A percentile compares a stretch with the other conserved stretches of the same genome.
These are phyloP conservation scores for Drosophila pseudotalamancana DNA, from an alignment of 2,888 invertebrate species.

Conservation along the genomic window DNA sequence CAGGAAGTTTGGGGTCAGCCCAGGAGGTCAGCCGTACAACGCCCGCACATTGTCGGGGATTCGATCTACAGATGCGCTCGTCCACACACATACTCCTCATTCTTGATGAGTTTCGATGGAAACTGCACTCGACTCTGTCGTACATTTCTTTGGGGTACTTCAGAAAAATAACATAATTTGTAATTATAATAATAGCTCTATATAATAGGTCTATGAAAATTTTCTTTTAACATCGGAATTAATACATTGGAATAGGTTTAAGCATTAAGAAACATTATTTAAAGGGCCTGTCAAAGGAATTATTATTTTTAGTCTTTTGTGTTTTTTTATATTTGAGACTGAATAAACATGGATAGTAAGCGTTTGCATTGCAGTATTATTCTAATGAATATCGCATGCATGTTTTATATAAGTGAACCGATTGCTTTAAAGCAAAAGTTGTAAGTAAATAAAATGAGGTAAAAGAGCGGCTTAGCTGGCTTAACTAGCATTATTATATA, in stretches of 20 bases:
- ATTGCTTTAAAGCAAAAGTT: not conserved
- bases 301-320: too few species aligned
- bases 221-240: not conserved
- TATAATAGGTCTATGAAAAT: constrained; percentile 1
- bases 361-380: too few species aligned
- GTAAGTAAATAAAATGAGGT: not conserved
- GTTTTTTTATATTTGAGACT: too few species aligned
- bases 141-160: not conserved
- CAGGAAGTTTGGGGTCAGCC: constrained; percentile 72
- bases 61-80: constrained; percentile 15
- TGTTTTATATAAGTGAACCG: not conserved
- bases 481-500: not conserved
- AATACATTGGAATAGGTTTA: not conserved
- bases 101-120: constrained; percentile 25
- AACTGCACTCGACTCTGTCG: constrained; percentile 9
- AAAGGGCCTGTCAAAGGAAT: not conserved
- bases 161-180: constrained; percentile 3
- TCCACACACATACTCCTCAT: not conserved
- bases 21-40: constrained; percentile 51
- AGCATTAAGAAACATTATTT: not conserved
- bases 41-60: constrained; percentile 19
- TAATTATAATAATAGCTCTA: constrained; percentile 11
- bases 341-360: too few species aligned
- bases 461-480: not conserved
- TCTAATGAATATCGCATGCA: not conserved